phyloP scores from a whole-genome alignment of 2,888 invertebrate genomes.

The Drosophila helvetica region DNA sequence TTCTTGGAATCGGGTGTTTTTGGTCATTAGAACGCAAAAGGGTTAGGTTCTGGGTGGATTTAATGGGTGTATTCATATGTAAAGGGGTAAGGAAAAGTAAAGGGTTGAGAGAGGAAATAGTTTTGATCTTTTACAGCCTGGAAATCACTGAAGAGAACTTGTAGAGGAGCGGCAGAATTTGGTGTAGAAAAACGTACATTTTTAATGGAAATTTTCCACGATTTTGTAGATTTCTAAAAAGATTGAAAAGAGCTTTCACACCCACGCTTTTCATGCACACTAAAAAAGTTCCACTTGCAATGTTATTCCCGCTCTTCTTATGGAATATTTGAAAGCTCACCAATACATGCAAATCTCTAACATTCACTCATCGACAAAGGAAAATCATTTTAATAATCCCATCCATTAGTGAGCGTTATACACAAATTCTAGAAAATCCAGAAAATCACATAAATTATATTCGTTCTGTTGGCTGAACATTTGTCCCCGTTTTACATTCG shows the following conservation, averaged over 20 bases:
- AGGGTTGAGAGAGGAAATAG: conserved; percentile 13
- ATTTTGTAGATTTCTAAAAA: not conserved
- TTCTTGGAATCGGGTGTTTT: conserved; percentile 53
- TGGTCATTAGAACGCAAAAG: conserved; percentile 53
- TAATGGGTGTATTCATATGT: conserved; percentile 30
- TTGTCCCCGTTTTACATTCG: conserved; percentile 56
- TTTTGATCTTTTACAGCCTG: not conserved
- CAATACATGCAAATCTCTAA: not conserved
- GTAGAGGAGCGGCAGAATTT: not conserved
- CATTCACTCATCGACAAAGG: not conserved
- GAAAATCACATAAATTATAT: conserved; percentile 29
- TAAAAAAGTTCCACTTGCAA: too few relatives aligned
- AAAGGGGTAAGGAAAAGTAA: conserved; percentile 22
- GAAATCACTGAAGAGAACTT: conserved; percentile 6
- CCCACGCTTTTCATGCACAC: too few relatives aligned
- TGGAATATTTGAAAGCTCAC: not conserved
- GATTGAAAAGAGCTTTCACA: not conserved
- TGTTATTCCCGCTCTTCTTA: too few relatives aligned
- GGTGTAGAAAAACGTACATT: not conserved
- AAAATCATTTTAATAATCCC: conserved; percentile 6
- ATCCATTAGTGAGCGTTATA: conserved; percentile 10
- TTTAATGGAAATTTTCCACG: not conserved
- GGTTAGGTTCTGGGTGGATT: conserved; percentile 39
- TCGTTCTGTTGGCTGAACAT: conserved; percentile 27
- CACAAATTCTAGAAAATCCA: conserved; percentile 3